Evolutionary conservation across 2,888 invertebrate species (phyloP), one percentile per base, ranked within the genome.

Genomic region (Drosophila glabriapex): DNA sequence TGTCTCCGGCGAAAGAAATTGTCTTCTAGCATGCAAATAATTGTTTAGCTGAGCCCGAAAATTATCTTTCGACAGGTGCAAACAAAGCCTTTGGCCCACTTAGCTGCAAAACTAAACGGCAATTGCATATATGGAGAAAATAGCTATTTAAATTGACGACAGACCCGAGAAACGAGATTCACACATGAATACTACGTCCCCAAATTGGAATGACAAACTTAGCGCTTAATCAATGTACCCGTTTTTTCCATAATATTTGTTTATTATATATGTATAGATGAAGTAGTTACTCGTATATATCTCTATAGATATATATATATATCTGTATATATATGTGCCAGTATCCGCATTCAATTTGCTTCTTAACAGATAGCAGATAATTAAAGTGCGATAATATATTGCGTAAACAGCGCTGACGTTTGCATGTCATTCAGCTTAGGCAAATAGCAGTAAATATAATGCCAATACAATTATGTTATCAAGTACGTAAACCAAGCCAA

Each of bases 61-160:
- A 56, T 62, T 71, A 76, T 76, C 76, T 83, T 86, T 84, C 54
- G 82, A 82, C 84, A 89, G 86, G 67, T 84, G 82, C 52, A 33
- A 14, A 22, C 39, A 4, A 31, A 4, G n/a, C 59, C 50, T 63
- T 61, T 78, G 71, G 35, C 79, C 78, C 65, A 78, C 33, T 74
- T 78, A 67, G 63, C 49, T 28, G 35, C 22, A 41, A 46, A 46
- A 46, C 46, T 46, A 46, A 9, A 25, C 22, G 25, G 14, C 7
- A 25, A 46, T n/a, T 41, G 10, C 41, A n/a, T 41, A 41, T 7
- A 19, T 37, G 16, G 7, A 12, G 2, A 22, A 43, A 41, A 43
- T 6, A 43, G 9, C 31, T 58, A 58, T 5, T 43, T 16, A 3
- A 37, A 19, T 19, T 55, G 28, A n/a, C 14, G 37, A 55, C 28